Evolutionary conservation across 2,797 vertebrate genomes (phyloP).

Genomic region (Sebastes steindachneri): DNA sequence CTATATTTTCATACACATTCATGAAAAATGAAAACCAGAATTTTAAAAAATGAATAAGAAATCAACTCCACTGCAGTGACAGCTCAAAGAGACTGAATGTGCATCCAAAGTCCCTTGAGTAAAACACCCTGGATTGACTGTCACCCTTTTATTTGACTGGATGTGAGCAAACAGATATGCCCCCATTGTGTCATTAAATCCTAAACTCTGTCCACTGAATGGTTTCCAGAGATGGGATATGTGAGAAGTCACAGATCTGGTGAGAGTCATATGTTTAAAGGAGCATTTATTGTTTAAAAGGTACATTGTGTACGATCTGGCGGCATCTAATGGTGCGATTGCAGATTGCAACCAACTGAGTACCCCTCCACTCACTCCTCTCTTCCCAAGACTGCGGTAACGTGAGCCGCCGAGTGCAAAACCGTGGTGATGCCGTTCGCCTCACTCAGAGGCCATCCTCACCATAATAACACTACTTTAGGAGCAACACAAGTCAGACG

Average conservation of each 20-base stretch:
- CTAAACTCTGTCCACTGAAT: not conserved
- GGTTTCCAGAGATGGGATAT: not conserved
- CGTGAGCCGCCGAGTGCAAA: too few relatives aligned
- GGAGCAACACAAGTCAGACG: too few relatives aligned
- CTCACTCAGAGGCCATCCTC: too few relatives aligned
- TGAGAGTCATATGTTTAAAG: not conserved
- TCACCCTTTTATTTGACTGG: not conserved
- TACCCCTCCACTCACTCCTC: too few relatives aligned
- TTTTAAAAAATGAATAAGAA: not conserved
- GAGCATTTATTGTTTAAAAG: not conserved
- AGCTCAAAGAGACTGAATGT: not conserved
- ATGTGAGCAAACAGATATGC: constrained; percentile 3
- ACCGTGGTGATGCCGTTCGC: too few relatives aligned
- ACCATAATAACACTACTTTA: too few relatives aligned
- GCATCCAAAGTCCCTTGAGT: not conserved
- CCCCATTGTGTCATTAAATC: constrained; percentile 7
- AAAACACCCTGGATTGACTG: not conserved
- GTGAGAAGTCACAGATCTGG: not conserved
- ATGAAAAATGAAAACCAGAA: not conserved
- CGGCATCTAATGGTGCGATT: too few relatives aligned
- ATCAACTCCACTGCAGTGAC: not conserved
- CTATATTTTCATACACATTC: not conserved
- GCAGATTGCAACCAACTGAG: too few relatives aligned
- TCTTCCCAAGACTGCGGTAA: too few relatives aligned
- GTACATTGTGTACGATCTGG: too few relatives aligned